Evolutionary conservation across 1,140 invertebrate genomes (phyloP), one percentile per base, ranked within the genome.

Genomic region (Augochlora pura): DNA sequence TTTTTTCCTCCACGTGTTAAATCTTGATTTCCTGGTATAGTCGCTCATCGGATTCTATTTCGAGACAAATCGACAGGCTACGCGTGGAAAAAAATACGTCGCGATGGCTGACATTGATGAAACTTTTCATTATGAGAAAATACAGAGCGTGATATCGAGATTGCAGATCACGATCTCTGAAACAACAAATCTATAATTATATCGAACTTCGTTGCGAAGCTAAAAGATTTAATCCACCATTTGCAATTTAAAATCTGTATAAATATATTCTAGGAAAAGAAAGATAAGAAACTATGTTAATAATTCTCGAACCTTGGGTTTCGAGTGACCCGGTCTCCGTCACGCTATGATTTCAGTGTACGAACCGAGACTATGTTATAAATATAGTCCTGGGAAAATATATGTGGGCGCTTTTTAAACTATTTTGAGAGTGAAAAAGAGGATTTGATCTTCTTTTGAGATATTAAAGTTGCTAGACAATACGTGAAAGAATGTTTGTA

Each of bases 41-140:
- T 39, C 16, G 23, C 39, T 52, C 49, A 38, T 57, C 64, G n/a
- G 57, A 64, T 54, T 83, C 82, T 83, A 83, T 82, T 83, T 82
- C 52, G 10, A 39, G 68, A 82, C 14, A 27, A 66, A 67, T n/a
- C 42, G 5, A 23, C n/a, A 1, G 21, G 4, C n/a, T 39, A 18
- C 49, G 38, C 46, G 39, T 9, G 25, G 42, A 32, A 38, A 49
- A 32, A 63, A 21, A 60, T 18, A 60, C 2, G 39, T 2, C 27
- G 18, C 25, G 21, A 14, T 12, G 1, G 5, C 12, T 3, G 27
- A 21, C 2, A 39, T 52, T n/a, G 60, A 52, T 65, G 23, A 21
- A 54, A 74, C 16, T 4, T 49, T 54, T 12, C 23, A 10, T 23
- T 23, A 12, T 23, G 5, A 25, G 23, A 25, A 60, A 60, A 32